phyloP scores from a whole-genome alignment of 2,113 vertebrate species.

The Rhombomys opimus region DNA sequence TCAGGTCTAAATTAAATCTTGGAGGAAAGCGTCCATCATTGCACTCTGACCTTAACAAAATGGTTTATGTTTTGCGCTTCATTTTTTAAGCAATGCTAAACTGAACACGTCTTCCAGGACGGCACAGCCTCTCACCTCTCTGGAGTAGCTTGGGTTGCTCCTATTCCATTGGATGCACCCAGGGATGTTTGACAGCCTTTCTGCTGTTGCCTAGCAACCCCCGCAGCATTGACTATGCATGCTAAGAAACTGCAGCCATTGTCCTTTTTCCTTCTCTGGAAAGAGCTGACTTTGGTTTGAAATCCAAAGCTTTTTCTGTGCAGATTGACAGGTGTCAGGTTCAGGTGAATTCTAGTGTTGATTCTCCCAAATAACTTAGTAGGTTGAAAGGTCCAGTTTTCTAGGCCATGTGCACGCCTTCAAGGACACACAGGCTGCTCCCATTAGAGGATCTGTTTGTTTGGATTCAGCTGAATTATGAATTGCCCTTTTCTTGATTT shows the following conservation, averaged over 20 bases:
- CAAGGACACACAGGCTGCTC: not conserved
- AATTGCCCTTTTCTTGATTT: slow-evolving; percentile 54
- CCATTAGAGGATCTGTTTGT: not conserved
- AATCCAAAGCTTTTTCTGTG: slow-evolving; percentile 52
- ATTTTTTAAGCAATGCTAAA: not conserved
- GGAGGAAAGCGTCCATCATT: not conserved
- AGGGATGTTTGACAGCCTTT: slow-evolving; percentile 74
- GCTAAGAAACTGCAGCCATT: slow-evolving; percentile 80
- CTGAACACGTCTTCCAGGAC: slow-evolving; percentile 24
- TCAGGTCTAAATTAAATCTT: not conserved
- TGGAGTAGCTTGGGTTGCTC: slow-evolving; percentile 38
- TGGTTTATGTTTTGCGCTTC: slow-evolving; percentile 19
- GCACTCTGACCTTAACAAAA: not conserved
- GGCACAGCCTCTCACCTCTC: slow-evolving; percentile 32
- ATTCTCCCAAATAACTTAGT: slow-evolving; percentile 54
- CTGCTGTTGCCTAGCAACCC: slow-evolving; percentile 82
- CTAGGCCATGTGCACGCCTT: not conserved
- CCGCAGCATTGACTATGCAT: slow-evolving; percentile 75
- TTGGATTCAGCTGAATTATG: not conserved
- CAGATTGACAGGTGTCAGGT: slow-evolving; percentile 60
- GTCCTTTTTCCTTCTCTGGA: slow-evolving; percentile 69
- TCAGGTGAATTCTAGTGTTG: not conserved
- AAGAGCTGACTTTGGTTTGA: slow-evolving; percentile 61
- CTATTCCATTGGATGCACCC: slow-evolving; percentile 68
- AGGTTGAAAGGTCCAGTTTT: slow-evolving; percentile 11